A percentile compares a stretch with the other conserved stretches of the same genome.
Conservation (phyloP, 2,797 vertebrate species). For the Chiropotes sagulatus region DNA sequence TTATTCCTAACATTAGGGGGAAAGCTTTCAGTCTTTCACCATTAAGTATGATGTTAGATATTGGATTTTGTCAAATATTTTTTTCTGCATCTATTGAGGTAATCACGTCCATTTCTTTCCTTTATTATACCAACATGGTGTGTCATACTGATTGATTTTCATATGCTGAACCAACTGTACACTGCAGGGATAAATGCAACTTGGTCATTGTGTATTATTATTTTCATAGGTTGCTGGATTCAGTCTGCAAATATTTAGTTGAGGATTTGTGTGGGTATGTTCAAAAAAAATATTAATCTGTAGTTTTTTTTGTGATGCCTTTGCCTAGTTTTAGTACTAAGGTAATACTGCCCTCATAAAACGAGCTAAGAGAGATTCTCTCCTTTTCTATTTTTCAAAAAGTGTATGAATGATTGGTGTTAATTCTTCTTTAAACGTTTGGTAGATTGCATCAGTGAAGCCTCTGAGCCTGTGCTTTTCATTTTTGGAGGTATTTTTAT, state of each 20-base stretch:
- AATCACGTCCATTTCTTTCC: background rate
- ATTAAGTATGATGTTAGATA: background rate
- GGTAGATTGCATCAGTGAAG: background rate
- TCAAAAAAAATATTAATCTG: background rate
- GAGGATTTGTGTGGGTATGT: background rate
- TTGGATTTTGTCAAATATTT: background rate
- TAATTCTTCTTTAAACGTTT: background rate
- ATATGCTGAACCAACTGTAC: background rate
- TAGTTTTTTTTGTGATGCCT: background rate
- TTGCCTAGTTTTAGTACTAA: background rate
- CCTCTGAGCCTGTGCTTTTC: background rate
- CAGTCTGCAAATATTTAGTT: background rate
- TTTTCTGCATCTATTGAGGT: background rate
- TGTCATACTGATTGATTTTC: background rate
- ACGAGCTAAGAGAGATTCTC: background rate
- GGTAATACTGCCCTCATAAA: background rate
- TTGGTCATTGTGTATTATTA: background rate
- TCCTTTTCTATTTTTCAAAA: background rate
- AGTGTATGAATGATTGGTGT: background rate
- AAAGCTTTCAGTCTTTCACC: background rate
- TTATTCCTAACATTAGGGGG: background rate
- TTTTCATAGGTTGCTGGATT: background rate
- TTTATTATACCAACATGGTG: background rate
- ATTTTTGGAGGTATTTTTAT: background rate
- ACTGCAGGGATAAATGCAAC: background rate